phyloP scores from a whole-genome alignment of 23 tunicate genomes.

The Ascidia mentula region DNA sequence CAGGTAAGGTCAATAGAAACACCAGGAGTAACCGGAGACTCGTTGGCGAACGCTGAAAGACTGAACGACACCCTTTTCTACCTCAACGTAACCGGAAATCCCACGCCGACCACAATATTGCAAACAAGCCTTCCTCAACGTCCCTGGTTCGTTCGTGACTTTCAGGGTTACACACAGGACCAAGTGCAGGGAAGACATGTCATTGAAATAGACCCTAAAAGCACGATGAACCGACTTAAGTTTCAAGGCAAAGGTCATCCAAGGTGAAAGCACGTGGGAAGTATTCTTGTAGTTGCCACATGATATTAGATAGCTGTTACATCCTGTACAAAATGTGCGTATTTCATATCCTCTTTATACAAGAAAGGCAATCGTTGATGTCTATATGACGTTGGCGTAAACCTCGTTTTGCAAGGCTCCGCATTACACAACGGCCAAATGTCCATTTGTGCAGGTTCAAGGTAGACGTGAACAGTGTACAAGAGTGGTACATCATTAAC shows the following conservation, averaged over 20 bases:
- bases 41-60: conserved; percentile 13
- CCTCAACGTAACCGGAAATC: conserved; percentile 26
- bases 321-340: no score
- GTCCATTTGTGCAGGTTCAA: conserved; percentile 22
- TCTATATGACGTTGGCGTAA: no score
- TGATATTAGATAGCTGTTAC: no score
- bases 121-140: conserved; percentile 26
- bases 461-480: conserved; percentile 28
- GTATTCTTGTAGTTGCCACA: no score
- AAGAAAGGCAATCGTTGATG: no score
- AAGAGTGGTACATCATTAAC: conserved; percentile 48
- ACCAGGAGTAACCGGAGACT: not conserved
- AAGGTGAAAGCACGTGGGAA: no score
- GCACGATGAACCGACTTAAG: conserved; percentile 31
- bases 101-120: conserved; percentile 3
- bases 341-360: no score
- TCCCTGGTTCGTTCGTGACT: conserved; percentile 22
- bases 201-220: conserved; percentile 30
- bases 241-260: not conserved
- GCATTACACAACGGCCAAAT: no score
- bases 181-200: conserved; percentile 37
- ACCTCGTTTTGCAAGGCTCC: no score
- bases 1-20: conserved; percentile 16
- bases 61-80: conserved; percentile 21
- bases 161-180: conserved; percentile 11